phyloP scores from a whole-genome alignment of 2,888 invertebrate genomes.

The Torymus auratus region DNA sequence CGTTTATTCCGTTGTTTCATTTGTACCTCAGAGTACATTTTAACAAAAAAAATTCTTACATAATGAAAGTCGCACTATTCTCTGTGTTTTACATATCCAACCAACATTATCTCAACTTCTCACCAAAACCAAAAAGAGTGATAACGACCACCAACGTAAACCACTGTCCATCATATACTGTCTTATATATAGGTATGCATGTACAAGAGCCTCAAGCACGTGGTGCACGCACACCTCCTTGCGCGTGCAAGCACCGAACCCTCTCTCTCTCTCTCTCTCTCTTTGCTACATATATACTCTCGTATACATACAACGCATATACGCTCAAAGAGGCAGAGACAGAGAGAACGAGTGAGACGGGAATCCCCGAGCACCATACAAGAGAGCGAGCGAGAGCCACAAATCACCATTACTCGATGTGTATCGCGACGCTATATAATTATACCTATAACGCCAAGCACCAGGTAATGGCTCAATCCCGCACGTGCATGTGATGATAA shows the following conservation, averaged over 20 bases:
- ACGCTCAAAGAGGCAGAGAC: background rate
- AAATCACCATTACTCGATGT: conserved; percentile 77
- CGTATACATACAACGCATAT: background rate
- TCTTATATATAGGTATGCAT: background rate
- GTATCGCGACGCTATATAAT: conserved; percentile 76
- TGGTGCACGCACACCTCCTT: conserved; percentile 23
- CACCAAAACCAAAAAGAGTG: no score
- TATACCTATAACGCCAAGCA: conserved; percentile 75
- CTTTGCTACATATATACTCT: background rate
- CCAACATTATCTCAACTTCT: no score
- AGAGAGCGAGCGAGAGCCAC: conserved; percentile 64
- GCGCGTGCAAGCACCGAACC: background rate
- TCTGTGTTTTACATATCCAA: no score
- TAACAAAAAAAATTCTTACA: no score
- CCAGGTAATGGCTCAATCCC: conserved; percentile 76
- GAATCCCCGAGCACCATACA: no score
- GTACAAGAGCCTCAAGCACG: conserved; percentile 25
- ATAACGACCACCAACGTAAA: no score
- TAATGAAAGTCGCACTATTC: no score
- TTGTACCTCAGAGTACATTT: no score
- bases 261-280: background rate
- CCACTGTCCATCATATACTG: no score
- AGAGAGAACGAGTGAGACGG: conserved; percentile 41
- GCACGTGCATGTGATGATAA: conserved; percentile 75
- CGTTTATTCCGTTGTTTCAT: no score